Evolutionary conservation across 2,888 invertebrate species (phyloP), one percentile per base, ranked within the genome.

Genomic region (Xylota sylvarum): DNA sequence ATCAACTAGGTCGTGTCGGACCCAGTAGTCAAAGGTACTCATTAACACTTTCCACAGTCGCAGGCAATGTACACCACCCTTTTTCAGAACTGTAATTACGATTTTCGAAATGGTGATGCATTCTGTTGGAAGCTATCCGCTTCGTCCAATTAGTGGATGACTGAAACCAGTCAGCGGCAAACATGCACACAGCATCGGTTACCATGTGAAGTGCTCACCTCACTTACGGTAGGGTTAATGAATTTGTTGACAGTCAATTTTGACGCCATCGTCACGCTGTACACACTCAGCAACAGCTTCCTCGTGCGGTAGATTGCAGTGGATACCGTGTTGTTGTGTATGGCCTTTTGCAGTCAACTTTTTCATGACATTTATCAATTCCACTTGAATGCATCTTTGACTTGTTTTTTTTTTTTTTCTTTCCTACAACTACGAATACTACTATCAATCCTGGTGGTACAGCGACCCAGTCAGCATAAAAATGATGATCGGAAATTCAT

Each of bases 211-310:
- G 7, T 50, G 27, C 50, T 72, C 83, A 77, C 72, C 60, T 78
- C 83, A 60, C 77, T 70, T 73, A 72, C 73, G 55, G n/a, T 35
- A 48, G 76, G 84, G 84, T 84, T 79, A 84, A 84, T 84, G 84
- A 84, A 84, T 84, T 84, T 84, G 84, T 84, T 84, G 84, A 84
- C 74, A 79, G 84, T 79, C 84, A 84, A 84, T 84, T 84, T 84
- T 84, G 84, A 84, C 79, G 79, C 84, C 79, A 84, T 74, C 79
- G 84, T 84, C 84, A 84, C 84, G 84, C 67, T 73, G 79, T 76
- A 40, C 62, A n/a, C 62, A 76, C 40, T 73, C 56, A 43, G 32
- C 37, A 32, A 32, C 7, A 56, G 58, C 60, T 69, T 69, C 67
- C 69, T 69, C 55, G 46, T 64, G 37, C 12, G 27, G 43, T 43